Percentiles rank a stretch among this genome's conserved stretches.
These are phyloP conservation scores for Acleris literana DNA, from an alignment of 2,888 invertebrate genomes.

Conservation along the genomic window DNA sequence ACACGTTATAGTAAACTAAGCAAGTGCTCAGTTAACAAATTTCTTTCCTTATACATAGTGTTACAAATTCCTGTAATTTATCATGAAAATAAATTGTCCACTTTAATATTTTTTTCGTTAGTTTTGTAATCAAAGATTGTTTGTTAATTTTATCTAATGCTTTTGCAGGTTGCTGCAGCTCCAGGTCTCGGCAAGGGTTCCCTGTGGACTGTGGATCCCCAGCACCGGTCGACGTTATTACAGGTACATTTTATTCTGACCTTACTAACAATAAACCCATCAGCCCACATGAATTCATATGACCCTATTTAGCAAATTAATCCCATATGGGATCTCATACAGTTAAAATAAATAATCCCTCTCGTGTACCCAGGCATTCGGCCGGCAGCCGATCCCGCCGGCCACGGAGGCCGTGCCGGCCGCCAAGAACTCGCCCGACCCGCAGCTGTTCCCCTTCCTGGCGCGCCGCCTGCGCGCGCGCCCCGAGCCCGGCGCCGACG, in stretches of 20 bases:
- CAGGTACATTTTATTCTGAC: conserved; percentile 54
- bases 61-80: no score
- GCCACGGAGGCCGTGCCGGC: conserved; percentile 55
- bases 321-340: no score
- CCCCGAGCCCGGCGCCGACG: conserved; percentile 84
- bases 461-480: conserved; percentile 84
- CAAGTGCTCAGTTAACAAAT: no score
- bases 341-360: no score
- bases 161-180: conserved; percentile 69
- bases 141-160: background rate
- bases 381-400: conserved; percentile 93
- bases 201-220: conserved; percentile 97
- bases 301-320: no score
- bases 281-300: no score
- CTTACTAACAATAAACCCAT: no score
- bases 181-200: conserved; percentile 96
- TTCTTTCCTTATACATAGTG: no score
- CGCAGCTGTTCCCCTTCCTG: conserved; percentile 92
- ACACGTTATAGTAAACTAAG: no score
- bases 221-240: conserved; percentile 91
- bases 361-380: conserved; percentile 87
- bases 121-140: no score
- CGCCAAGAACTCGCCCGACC: conserved; percentile 85
- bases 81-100: no score
- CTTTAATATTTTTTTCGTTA: no score